Base-by-base conservation (phyloP, 2,113 vertebrate species). In the Misgurnus mizolepis region DNA sequence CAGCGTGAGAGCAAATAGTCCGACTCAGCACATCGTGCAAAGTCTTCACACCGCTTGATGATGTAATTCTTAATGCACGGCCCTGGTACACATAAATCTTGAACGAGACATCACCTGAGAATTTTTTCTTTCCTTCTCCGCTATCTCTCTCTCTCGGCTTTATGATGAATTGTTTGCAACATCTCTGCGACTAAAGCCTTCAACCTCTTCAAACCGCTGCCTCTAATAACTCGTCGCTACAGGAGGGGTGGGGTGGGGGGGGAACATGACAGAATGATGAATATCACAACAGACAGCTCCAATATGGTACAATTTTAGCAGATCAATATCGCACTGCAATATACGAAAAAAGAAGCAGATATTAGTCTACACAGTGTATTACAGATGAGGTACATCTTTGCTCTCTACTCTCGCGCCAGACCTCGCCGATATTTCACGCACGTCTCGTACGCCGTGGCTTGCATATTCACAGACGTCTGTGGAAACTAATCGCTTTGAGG, bases 321-420 rank as follows among this genome's bases (percentile, higher is more conserved):
- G 96, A 98, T 98, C 96, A 96, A 98, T 98, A 99, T 98, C 96
- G 95, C 94, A 88, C 94, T 95, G 95, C 96, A 96, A 98, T 98
- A 96, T 97, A 95, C 95, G 95, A 96, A 96, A 96, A 96, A 95
- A 96, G 95, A 94, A 96, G 95, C 94, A 95, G 96, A 97, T 99
- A 98, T 97, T 98, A 96, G 96, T 96, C 96, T 97, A 97, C 96
- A 98, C 95, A 95, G 95, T 97, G 96, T 98, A 97, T 98, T 98
- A 98, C 96, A 97, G 96, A 98, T 96, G 95, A 96, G 95, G 94
- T 95, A 97, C 96, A 97, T 89, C 90, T 90, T 93, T 95, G 95
- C 96, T 95, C 94, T 96, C 94, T 94, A 91, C 95, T 95, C 95
- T 93, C 90, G 86, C 91, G 93, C 94, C 93, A 96, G 97, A 96